A percentile compares a stretch with the other conserved stretches of the same genome.
Evolutionary conservation across 1,140 invertebrate genomes (phyloP).

Genomic region (Hypothenemus hampei): DNA sequence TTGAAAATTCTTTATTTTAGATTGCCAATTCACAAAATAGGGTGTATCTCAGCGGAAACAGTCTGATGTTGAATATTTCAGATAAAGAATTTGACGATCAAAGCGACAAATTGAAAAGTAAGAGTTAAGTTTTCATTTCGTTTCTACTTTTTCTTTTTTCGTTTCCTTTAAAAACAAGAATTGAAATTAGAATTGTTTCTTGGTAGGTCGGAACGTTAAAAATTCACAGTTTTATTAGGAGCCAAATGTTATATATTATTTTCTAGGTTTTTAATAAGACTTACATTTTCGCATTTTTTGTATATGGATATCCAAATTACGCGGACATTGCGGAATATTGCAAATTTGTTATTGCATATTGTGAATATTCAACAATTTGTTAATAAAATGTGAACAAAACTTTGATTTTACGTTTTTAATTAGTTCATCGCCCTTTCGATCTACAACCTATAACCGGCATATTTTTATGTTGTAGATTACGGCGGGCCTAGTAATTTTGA

Average conservation of each 20-base stretch:
- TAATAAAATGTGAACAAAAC: constrained; percentile 2
- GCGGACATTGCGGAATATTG: constrained; percentile 18
- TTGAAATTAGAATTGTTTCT: too few species aligned
- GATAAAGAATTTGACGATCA: constrained; percentile 89
- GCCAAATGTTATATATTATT: too few species aligned
- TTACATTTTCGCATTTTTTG: constrained; percentile 5
- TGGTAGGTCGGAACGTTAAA: too few species aligned
- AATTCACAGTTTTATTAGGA: too few species aligned
- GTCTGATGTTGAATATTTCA: constrained; percentile 95
- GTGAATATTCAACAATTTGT: constrained; percentile 24
- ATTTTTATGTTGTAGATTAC: constrained; percentile 19
- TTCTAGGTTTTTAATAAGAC: too few species aligned
- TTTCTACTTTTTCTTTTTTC: too few species aligned
- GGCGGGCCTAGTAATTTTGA: constrained; percentile 20
- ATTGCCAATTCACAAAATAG: constrained; percentile 92
- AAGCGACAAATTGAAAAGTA: constrained; percentile 78
- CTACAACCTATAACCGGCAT: constrained; percentile 2
- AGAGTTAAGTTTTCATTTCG: constrained; percentile 53
- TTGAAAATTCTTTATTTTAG: constrained; percentile 49
- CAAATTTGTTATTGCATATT: constrained; percentile 20
- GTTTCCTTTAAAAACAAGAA: too few species aligned
- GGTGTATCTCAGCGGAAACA: constrained; percentile 88
- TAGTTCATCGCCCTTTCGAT: too few species aligned
- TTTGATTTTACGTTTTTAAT: neutral
- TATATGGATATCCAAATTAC: neutral